phyloP scores from a whole-genome alignment of 2,888 invertebrate species.

The Melanotus villosus region DNA sequence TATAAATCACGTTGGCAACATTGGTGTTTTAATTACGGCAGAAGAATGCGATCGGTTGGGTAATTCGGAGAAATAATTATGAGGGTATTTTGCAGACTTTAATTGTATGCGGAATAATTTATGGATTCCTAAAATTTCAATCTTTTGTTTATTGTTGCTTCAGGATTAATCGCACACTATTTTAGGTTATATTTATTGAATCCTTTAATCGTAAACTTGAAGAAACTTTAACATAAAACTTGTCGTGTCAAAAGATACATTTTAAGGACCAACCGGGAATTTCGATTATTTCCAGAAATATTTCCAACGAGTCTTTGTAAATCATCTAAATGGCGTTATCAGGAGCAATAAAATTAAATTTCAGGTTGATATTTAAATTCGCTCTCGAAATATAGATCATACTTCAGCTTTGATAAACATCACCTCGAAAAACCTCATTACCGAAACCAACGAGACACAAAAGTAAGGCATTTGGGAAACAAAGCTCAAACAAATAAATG shows the following conservation, averaged over 20 bases:
- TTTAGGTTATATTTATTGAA: slow-evolving; percentile 6
- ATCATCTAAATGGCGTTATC: neutral
- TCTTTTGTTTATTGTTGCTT: slow-evolving; percentile 34
- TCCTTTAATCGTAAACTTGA: slow-evolving; percentile 10
- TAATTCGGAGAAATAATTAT: slow-evolving; percentile 51
- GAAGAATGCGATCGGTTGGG: slow-evolving; percentile 51
- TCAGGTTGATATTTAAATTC: no score
- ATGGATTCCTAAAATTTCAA: slow-evolving; percentile 38
- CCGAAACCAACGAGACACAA: no score
- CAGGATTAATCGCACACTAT: slow-evolving; percentile 4
- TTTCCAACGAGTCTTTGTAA: neutral
- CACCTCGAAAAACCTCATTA: no score
- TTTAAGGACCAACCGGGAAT: no score
- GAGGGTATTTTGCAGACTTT: slow-evolving; percentile 45
- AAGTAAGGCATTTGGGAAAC: no score
- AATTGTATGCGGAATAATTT: slow-evolving; percentile 48
- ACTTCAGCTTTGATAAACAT: no score
- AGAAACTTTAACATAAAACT: neutral
- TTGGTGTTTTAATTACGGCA: slow-evolving; percentile 54
- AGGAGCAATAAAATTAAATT: neutral
- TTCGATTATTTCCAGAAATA: neutral
- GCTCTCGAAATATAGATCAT: no score
- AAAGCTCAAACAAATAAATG: no score
- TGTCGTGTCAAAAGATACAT: neutral
- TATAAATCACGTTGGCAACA: slow-evolving; percentile 53